Conservation (phyloP, 1,140 invertebrate species). For the Dreissena rostriformis region DNA sequence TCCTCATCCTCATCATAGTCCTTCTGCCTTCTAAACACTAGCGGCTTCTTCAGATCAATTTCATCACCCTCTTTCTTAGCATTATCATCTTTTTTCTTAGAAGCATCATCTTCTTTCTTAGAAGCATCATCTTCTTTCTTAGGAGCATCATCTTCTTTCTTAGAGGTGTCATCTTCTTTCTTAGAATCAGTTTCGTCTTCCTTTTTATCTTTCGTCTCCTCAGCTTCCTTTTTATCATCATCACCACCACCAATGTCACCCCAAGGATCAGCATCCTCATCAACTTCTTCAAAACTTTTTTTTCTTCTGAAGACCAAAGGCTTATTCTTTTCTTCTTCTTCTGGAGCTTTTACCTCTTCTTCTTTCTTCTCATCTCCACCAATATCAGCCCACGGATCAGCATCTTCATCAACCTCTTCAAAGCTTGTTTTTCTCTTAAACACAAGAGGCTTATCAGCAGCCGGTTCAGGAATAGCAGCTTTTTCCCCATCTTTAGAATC, state of each 20-base stretch:
- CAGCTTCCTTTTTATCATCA: constrained; percentile 22
- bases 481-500: constrained; percentile 30
- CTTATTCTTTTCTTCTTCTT: constrained; percentile 44
- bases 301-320: constrained; percentile 51
- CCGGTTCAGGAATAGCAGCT: constrained; percentile 44
- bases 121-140: constrained; percentile 9
- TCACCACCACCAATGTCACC: constrained; percentile 37
- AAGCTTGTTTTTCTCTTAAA: constrained; percentile 55
- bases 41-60: constrained; percentile 22
- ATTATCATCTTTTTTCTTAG: constrained; percentile 22
- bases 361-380: constrained; percentile 50
- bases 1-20: constrained; percentile 55
- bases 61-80: constrained; percentile 21
- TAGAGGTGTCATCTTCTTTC: background rate
- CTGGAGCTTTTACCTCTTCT: constrained; percentile 41
- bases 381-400: constrained; percentile 53
- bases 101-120: background rate
- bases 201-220: background rate
- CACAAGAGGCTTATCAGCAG: constrained; percentile 40
- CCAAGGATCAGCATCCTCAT: constrained; percentile 42
- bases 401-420: constrained; percentile 59
- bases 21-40: constrained; percentile 37
- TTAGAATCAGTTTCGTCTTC: background rate
- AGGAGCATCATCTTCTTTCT: background rate
- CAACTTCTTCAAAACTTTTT: constrained; percentile 44